Percentiles rank a stretch among this genome's conserved stretches.
Evolutionary conservation across 2,113 vertebrate genomes (phyloP).

Genomic region (Balaeniceps rex): DNA sequence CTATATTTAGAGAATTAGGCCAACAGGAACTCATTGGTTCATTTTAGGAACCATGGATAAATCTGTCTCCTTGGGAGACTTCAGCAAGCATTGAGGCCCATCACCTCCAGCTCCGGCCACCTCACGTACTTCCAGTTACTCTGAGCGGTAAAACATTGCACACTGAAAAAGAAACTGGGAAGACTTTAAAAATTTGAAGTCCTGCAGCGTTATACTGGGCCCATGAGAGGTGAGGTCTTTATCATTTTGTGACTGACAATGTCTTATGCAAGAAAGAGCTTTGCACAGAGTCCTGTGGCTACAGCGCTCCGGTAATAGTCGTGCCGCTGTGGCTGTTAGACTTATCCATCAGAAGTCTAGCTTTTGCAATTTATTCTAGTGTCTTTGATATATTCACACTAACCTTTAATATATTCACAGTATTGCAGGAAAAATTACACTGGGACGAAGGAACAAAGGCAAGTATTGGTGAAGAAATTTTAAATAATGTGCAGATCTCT

Average conservation of each 20-base stretch:
- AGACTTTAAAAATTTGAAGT: not conserved
- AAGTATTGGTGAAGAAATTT: constrained; percentile 3
- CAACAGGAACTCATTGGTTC: not conserved
- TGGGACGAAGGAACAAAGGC: not conserved
- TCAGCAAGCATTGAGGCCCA: not conserved
- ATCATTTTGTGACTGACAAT: not conserved
- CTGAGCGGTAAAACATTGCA: not conserved
- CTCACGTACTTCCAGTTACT: not conserved
- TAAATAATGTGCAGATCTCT: not conserved
- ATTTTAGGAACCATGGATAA: not conserved
- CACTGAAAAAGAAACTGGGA: not conserved
- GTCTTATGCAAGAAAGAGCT: not conserved
- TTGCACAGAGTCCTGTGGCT: not conserved
- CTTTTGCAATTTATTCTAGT: not conserved
- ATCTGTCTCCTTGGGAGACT: not conserved
- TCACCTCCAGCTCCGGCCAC: not conserved
- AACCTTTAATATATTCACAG: not conserved
- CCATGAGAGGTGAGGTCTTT: not conserved
- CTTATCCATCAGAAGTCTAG: not conserved
- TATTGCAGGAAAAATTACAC: not conserved
- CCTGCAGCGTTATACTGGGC: not conserved
- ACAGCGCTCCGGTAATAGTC: fast-evolving
- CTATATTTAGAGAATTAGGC: not conserved
- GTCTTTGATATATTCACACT: not conserved
- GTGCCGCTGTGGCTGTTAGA: not conserved